A percentile compares a stretch with the other conserved stretches of the same genome.
Evolutionary conservation across 2,797 vertebrate genomes (phyloP).

Genomic region (Gymnoscopelus braueri): DNA sequence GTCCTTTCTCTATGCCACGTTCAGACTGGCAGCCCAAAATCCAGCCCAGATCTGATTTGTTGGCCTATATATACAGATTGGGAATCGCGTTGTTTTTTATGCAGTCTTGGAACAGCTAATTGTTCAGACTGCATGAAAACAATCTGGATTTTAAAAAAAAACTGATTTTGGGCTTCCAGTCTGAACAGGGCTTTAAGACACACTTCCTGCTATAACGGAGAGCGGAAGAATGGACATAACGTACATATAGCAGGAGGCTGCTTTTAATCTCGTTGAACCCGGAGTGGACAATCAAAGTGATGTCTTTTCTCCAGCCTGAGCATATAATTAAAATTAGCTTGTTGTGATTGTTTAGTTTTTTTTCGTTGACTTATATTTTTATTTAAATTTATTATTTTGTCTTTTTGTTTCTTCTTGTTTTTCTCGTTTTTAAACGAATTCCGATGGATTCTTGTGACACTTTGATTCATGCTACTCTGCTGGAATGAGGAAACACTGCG

Average conservation of each 20-base stretch:
- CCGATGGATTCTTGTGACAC: slow-evolving; percentile 72
- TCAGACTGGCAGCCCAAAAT: too few species aligned
- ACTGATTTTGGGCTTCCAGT: too few species aligned
- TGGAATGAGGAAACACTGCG: slow-evolving; percentile 76
- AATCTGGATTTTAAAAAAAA: too few species aligned
- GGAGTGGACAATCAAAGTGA: slow-evolving; percentile 66
- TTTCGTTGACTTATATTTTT: slow-evolving; percentile 23
- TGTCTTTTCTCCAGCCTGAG: slow-evolving; percentile 65
- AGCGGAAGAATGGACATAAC: too few species aligned
- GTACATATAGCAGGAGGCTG: slow-evolving; percentile 24
- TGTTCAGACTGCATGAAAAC: too few species aligned
- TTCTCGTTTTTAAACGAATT: slow-evolving; percentile 77
- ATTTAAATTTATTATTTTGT: slow-evolving; percentile 17
- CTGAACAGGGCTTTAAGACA: too few species aligned
- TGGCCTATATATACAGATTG: too few species aligned
- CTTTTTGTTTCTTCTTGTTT: slow-evolving; percentile 38
- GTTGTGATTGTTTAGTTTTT: slow-evolving; percentile 32
- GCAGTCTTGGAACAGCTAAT: too few species aligned
- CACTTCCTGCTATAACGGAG: too few species aligned
- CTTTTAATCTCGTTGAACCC: slow-evolving; percentile 53
- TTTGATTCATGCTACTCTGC: slow-evolving; percentile 81
- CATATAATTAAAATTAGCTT: slow-evolving; percentile 53
- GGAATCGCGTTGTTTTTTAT: too few species aligned
- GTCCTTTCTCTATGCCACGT: too few species aligned
- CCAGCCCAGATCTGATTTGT: too few species aligned